phyloP scores from a whole-genome alignment of 2,888 invertebrate species.

The Melinaea marsaeus region DNA sequence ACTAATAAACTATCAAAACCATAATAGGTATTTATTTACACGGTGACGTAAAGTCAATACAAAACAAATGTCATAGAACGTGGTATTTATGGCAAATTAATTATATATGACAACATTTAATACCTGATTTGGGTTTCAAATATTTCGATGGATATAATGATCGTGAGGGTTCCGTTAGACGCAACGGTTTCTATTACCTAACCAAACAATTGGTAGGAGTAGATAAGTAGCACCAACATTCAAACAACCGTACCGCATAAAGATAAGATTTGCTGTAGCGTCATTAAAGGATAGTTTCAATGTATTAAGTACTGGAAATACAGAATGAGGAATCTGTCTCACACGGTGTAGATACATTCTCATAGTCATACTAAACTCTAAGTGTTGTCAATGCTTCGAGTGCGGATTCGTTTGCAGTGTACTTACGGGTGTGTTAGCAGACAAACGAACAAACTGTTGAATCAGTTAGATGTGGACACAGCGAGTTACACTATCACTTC shows the following conservation, averaged over 20 bases:
- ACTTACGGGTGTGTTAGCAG: slow-evolving; percentile 40
- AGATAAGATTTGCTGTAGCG: slow-evolving; percentile 26
- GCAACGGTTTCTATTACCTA: slow-evolving; percentile 57
- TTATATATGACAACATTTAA: slow-evolving; percentile 54
- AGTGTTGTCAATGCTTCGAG: slow-evolving; percentile 18
- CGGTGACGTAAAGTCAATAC: too few species aligned
- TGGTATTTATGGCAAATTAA: slow-evolving; percentile 50
- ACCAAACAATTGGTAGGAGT: slow-evolving; percentile 65
- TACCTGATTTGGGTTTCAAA: slow-evolving; percentile 60
- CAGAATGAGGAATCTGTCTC: too few species aligned
- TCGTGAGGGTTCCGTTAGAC: slow-evolving; percentile 40
- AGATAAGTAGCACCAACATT: slow-evolving; percentile 64
- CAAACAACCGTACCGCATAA: slow-evolving; percentile 30
- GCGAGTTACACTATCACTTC: slow-evolving; percentile 43
- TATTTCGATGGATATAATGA: slow-evolving; percentile 48
- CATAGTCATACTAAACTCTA: slow-evolving; percentile 5
- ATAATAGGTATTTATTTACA: too few species aligned
- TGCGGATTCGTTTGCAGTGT: slow-evolving; percentile 26
- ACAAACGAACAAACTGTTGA: slow-evolving; percentile 37
- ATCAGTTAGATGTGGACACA: slow-evolving; percentile 50
- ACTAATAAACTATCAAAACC: too few species aligned
- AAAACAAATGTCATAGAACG: neutral
- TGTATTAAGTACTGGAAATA: neutral
- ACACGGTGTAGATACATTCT: too few species aligned
- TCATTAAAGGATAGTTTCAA: slow-evolving; percentile 10